phyloP scores from a whole-genome alignment of 2,888 invertebrate genomes.

The Pheosia tremula region DNA sequence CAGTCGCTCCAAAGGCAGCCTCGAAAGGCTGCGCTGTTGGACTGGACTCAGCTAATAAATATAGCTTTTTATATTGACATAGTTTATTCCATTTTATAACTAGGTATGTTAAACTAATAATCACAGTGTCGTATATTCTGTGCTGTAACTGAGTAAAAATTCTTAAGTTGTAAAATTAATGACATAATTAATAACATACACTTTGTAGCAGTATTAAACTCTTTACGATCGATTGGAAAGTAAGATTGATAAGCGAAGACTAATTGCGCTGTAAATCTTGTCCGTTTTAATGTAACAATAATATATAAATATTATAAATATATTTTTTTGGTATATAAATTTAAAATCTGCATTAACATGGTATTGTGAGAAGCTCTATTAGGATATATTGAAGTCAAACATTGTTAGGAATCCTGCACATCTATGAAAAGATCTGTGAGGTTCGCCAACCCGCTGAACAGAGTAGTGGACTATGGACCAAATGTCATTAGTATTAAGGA shows the following conservation, averaged over 20 bases:
- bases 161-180: not conserved
- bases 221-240: conserved; percentile 1
- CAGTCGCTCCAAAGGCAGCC: too few species aligned
- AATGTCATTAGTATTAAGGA: too few species aligned
- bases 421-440: too few species aligned
- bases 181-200: not conserved
- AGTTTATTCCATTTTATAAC: not conserved
- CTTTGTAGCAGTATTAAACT: conserved; percentile 1
- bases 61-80: too few species aligned
- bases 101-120: not conserved
- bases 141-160: not conserved
- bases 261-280: conserved; percentile 7
- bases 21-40: too few species aligned
- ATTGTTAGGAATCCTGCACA: too few species aligned
- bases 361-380: too few species aligned
- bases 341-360: too few species aligned
- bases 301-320: not conserved
- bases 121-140: not conserved
- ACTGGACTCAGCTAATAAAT: too few species aligned
- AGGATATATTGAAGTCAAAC: too few species aligned
- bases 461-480: too few species aligned
- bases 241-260: conserved; percentile 35
- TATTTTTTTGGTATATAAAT: not conserved
- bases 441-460: too few species aligned
- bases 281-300: conserved; percentile 5